Base-by-base conservation (phyloP, 2,113 vertebrate genomes). In the Ptyas mucosa region DNA sequence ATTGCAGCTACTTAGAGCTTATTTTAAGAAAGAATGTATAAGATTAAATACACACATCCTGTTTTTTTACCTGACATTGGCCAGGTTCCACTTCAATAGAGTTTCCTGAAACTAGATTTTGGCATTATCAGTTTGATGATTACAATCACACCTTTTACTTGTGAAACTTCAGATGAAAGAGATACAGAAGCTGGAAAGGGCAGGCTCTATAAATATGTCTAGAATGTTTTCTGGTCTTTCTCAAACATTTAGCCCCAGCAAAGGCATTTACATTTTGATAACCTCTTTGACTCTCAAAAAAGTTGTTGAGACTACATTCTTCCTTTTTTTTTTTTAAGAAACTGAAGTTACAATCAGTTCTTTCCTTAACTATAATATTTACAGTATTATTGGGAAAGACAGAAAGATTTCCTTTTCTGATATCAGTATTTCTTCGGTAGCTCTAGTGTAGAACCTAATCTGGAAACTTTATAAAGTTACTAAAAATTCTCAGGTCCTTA, bases 261-360 rank as follows among this genome's bases (percentile, higher is more conserved):
- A 95, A 95, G 96, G 95, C 96, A 97, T 98, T 97, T 96, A 90
- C 94, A 85, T n/a, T 88, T 91, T 95, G 98, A 98, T 98, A 98
- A 98, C 98, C 97, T 97, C 97, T 98, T 94, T 96, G 91, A 97
- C 97, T 94, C 95, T 26, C 34, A 46, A 87, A 90, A 81, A 53
- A 94, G 95, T 94, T 93, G 93, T 96, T 95, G 95, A 95, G 96
- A 95, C 93, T 95, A 94, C 88, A 89, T 96, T 95, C 96, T 94
- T 95, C 53, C 88, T 85, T 58, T 24, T 43, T 12, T 75, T 90
- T 14, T 75, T 90, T 86, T 46, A 86, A 90, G 18, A 46, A 86
- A 86, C 8, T 86, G 49, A 26, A 14, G 12, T 26, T 43, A 53
- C 8, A 61, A 20, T 21, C 6, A 49, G 26, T 26, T 24, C 1